Evolutionary conservation across 2,888 invertebrate genomes (phyloP), one percentile per base, ranked within the genome.

Genomic region (Cetonia aurata): DNA sequence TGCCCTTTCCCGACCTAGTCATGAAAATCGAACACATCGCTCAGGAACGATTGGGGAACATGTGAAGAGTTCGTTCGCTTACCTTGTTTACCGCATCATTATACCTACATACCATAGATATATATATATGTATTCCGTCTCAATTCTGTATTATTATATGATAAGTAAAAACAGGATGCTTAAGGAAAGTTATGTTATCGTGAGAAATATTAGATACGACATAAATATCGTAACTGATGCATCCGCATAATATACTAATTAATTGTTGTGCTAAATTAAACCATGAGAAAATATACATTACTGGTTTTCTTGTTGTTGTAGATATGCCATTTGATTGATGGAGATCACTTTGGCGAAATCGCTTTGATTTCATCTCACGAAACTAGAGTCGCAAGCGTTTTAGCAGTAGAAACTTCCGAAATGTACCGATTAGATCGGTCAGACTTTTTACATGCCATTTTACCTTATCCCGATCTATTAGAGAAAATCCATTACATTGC

Each of bases 241-340:
- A 4, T 25, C 25, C 25, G 25, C n/a, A n/a, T 25, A 4, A 37
- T 37, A 37, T 37, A 8, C 37, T 37, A 37, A 6, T 9, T 37
- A 37, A 37, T 37, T 37, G n/a, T 13, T 17, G 48, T 48, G 48
- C 48, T 10, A 9, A 8, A 15, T 48, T 48, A 15, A 48, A 48
- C 48, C 13, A 48, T 15, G 12, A 12, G 13, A 48, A 48, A 6
- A 12, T 17, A 48, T 48, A 48, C 17, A 17, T 57, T 57, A 57
- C 42, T 48, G 13, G 9, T 42, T 57, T 57, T 37, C 42, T 42
- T 57, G 57, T 57, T 57, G 57, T 57, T 57, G 57, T 57, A 86
- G 86, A 80, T 87, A 68, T 86, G 85, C 73, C 87, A 87, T 76
- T 79, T 89, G 44, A 86, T 88, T 76, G 90, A 90, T 74, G 90